Conservation (phyloP, 2,797 vertebrate species). For the Natrix natrix region DNA sequence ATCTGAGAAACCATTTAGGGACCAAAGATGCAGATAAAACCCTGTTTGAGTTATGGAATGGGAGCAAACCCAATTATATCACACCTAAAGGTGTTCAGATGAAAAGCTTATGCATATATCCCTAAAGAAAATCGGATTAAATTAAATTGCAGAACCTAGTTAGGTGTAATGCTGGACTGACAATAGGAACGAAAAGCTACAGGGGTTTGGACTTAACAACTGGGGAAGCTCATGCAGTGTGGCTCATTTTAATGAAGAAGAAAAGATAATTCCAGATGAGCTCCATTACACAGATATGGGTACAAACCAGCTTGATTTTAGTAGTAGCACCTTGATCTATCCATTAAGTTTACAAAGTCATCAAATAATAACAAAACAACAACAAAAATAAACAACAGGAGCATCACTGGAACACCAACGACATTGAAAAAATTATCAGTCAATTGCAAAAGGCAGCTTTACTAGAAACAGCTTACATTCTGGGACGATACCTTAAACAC, state of each 20-base stretch:
- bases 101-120: not conserved
- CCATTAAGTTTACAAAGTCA: not conserved
- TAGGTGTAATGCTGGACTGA: not conserved
- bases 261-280: not conserved
- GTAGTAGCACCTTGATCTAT: not conserved
- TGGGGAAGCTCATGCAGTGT: not conserved
- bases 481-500: not conserved
- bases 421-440: not conserved
- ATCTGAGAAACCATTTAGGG: not conserved
- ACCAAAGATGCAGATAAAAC: not conserved
- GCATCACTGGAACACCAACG: not conserved
- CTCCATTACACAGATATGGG: not conserved
- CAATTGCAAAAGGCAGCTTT: not conserved
- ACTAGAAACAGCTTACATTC: not conserved
- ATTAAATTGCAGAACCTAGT: not conserved
- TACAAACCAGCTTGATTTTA: not conserved
- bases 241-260: not conserved
- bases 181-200: not conserved
- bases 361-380: not conserved
- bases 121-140: not conserved
- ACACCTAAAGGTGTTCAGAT: not conserved
- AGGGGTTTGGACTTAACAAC: not conserved
- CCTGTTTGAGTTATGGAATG: not conserved
- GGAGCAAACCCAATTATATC: not conserved
- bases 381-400: not conserved